Base-by-base conservation (phyloP, 2,797 vertebrate species). In the Phylloscopus collybita region DNA sequence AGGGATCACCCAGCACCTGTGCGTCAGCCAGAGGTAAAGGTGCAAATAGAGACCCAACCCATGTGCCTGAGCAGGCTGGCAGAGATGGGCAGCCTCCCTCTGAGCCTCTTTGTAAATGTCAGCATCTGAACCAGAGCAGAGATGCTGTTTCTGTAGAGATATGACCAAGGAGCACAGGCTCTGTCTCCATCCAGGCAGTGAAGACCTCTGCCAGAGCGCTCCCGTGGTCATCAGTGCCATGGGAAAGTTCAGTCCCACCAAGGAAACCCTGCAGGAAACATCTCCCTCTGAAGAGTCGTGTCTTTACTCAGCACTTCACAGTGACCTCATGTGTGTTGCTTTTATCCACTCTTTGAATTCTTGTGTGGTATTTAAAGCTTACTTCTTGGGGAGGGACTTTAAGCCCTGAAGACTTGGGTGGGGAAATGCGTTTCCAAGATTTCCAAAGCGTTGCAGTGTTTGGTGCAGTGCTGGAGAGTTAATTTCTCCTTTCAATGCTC, bases 281-380 rank as follows among this genome's bases (percentile, higher is more conserved):
- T 15, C 30, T 84, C 14, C 30, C 38, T 56, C 40, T 47, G 34
- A 44, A 59, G n/a, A 50, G 13, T 6, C 0, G 0, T 8, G 0
- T 67, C 56, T 56, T 76, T 44, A n/a, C 20, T 76, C 69, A 7
- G 16, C 15, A 6, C 62, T 86, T 66, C 42, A 16, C 0, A 0
- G 27, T 32, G 50, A 49, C 54, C 57, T 89, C 0, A 0, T 17
- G 22, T 0, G 0, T 23, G 50, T 11, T 57, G 13, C 3, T 57
- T 61, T 90, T 29, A 22, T 66, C 29, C 9, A 18, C 27, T 29
- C 54, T 15, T 6, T 44, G 38, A 62, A 34, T 64, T 78, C 29
- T 3, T 1, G 13, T 44, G 69, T 74, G 50, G 11, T 65, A 5
- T 79, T 91, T 27, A 64, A 71, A 87, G 30, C 53, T 86, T 38